Conservation (phyloP, 2,888 invertebrate genomes). For the Cephus pulcher region DNA sequence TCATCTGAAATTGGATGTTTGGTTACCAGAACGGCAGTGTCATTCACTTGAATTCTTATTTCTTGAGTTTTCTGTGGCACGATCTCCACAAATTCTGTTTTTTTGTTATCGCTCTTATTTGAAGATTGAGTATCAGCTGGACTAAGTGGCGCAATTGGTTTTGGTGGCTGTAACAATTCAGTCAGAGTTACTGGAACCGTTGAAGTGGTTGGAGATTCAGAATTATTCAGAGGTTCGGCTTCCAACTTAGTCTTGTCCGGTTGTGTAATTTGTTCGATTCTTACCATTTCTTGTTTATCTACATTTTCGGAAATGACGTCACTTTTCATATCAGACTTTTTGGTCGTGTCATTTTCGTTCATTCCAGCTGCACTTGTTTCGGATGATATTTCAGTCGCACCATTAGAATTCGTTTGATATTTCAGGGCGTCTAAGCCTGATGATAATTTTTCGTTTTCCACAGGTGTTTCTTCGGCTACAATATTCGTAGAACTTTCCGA, state of each 20-base stretch:
- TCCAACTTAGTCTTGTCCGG: background rate
- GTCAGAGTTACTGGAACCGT: background rate
- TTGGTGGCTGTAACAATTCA: conserved; percentile 1
- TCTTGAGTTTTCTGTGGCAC: conserved; percentile 24
- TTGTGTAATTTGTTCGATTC: background rate
- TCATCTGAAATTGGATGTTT: conserved; percentile 6
- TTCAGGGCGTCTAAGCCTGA: background rate
- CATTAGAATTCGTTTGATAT: background rate
- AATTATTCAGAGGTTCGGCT: background rate
- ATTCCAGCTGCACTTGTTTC: background rate
- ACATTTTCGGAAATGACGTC: background rate
- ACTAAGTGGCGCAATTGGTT: conserved; percentile 1
- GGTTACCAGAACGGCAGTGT: conserved; percentile 36
- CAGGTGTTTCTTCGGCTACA: background rate
- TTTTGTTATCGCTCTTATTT: background rate
- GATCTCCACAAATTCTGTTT: background rate
- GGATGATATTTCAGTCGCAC: background rate
- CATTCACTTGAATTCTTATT: conserved; percentile 36
- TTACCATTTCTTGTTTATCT: background rate
- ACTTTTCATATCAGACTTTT: background rate
- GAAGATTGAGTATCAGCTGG: conserved; percentile 1
- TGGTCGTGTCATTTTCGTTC: background rate
- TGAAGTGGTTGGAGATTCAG: background rate
- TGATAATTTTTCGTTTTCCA: background rate
- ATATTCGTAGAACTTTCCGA: background rate